A percentile compares a stretch with the other conserved stretches of the same genome.
Conservation (phyloP, 2,113 vertebrate genomes). For the Vireo altiloquus region DNA sequence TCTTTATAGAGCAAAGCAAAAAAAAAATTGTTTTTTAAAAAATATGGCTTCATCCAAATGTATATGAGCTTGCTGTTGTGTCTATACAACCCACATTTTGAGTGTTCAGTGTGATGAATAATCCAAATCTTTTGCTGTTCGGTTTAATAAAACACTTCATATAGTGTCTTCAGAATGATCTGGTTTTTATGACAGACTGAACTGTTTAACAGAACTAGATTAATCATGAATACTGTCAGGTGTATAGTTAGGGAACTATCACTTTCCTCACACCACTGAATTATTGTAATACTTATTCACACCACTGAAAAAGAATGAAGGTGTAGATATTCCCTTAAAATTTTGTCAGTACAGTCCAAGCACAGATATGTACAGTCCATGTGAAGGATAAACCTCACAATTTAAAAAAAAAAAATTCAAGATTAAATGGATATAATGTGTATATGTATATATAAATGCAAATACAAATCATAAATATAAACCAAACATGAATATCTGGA, state of each 20-base stretch:
- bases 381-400: neutral
- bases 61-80: neutral
- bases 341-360: neutral
- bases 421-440: neutral
- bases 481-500: neutral
- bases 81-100: neutral
- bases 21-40: slow-evolving; percentile 18
- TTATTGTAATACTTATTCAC: neutral
- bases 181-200: neutral
- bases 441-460: neutral
- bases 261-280: neutral
- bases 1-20: neutral
- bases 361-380: neutral
- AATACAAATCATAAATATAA: neutral
- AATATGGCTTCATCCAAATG: neutral
- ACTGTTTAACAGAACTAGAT: neutral
- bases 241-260: neutral
- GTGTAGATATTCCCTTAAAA: neutral
- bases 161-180: neutral
- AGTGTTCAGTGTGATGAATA: neutral
- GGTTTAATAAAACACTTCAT: neutral
- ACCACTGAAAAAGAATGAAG: neutral
- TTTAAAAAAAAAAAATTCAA: neutral
- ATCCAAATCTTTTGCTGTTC: neutral
- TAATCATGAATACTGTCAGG: neutral